phyloP scores from a whole-genome alignment of 2,797 vertebrate species.

The Phataginus tricuspis region DNA sequence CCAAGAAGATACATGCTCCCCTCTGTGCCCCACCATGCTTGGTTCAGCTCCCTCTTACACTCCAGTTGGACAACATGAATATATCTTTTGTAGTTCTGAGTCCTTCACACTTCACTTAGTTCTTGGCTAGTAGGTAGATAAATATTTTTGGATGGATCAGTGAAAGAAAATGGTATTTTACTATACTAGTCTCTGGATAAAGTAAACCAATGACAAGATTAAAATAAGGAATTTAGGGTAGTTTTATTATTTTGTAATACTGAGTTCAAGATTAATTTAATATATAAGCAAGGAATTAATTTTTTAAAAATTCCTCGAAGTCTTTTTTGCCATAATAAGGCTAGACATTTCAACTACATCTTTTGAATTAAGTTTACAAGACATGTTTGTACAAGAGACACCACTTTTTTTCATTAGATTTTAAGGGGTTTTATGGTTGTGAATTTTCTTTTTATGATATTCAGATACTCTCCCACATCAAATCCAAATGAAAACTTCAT shows the following conservation, averaged over 20 bases:
- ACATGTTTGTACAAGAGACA: not conserved
- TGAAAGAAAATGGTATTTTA: not conserved
- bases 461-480: not conserved
- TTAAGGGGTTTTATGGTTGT: not conserved
- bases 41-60: not conserved
- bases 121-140: not conserved
- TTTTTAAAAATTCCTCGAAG: not conserved
- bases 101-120: not conserved
- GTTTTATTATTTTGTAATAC: constrained; percentile 15
- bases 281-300: not conserved
- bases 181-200: not conserved
- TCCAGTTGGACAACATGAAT: not conserved
- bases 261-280: not conserved
- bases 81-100: not conserved
- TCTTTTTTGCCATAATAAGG: not conserved
- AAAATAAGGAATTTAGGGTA: not conserved
- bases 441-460: not conserved
- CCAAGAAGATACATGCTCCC: not conserved
- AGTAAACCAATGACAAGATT: not conserved
- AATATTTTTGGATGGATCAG: not conserved
- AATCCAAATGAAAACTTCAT: not conserved
- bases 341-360: not conserved
- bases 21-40: not conserved
- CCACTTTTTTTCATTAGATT: not conserved
- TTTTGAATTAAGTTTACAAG: constrained; percentile 1